Base-by-base conservation (phyloP, 2,888 invertebrate genomes). In the Nasonovia ribisnigri region DNA sequence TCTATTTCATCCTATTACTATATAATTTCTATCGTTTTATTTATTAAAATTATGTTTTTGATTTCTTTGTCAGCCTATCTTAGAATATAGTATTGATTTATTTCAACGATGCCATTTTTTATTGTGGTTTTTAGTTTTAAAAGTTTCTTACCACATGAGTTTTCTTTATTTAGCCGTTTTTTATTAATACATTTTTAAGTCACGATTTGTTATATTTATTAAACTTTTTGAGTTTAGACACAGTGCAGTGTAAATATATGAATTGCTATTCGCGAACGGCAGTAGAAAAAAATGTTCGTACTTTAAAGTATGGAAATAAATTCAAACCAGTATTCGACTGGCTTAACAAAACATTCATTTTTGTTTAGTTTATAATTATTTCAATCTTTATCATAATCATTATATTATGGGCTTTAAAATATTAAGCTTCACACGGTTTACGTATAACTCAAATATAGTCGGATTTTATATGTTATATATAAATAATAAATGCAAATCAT, bases 201-300 rank as follows among this genome's bases (percentile, higher is more conserved):
- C 36, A 77, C 48, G 51, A 90, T 90, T 90, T 84, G 16, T n/a
- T 42, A 84, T 46, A 29, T 84, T 90, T 90, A 90, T 13, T 26
- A 42, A 43, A 90, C 3, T 67, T 67, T 67, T 67, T n/a, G 16
- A 16, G 67, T 67, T 67, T n/a, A 67, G n/a, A 67, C 67, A 67
- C 13, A 67, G n/a, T 36, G 4, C 48, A 51, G 26, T 67, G n/a
- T 16, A n/a, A 67, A 67, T 67, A 67, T 24, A 67, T 36, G 26
- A 48, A 77, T 51, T 36, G 36, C 42, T 88, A 29, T 88, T 88
- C 57, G 57, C 42, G 43, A 43, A 88, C 13, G 1, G 11, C 5
- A 26, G 16, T 42, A 43, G 54, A 26, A 57, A 57, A 36, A 48
- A 87, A 48, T 88, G 29, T 88, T 36, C n/a, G n/a, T n/a, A 87